These are phyloP conservation scores for Siphamia tubifer DNA, from an alignment of 2,113 vertebrate species.

Conservation along the genomic window DNA sequence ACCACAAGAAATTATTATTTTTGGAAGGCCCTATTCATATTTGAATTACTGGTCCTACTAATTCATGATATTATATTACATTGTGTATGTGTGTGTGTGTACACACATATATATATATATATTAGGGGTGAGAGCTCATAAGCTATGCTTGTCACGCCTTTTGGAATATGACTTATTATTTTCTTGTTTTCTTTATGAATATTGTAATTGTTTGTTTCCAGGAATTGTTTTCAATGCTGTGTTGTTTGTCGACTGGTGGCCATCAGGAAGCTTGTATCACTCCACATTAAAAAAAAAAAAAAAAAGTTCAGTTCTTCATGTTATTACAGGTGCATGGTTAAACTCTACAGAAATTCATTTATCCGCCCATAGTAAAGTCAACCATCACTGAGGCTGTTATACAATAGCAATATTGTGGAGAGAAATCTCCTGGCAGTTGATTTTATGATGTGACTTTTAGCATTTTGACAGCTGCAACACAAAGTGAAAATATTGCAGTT, in stretches of 20 bases:
- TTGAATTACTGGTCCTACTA: background rate
- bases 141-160: too few species aligned
- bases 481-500: background rate
- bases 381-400: background rate
- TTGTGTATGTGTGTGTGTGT: too few species aligned
- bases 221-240: too few species aligned
- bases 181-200: too few species aligned
- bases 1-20: background rate
- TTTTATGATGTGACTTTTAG: constrained; percentile 7
- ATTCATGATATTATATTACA: background rate
- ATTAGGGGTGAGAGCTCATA: too few species aligned
- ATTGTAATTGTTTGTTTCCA: too few species aligned
- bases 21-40: background rate
- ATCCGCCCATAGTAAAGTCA: background rate
- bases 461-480: constrained; percentile 25
- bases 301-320: background rate
- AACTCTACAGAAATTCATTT: constrained; percentile 26
- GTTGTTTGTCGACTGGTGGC: too few species aligned
- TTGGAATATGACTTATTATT: too few species aligned
- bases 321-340: constrained; percentile 27
- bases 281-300: too few species aligned
- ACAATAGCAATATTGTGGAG: constrained; percentile 26
- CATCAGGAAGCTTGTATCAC: too few species aligned
- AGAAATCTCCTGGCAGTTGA: constrained; percentile 9
- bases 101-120: too few species aligned